Base-by-base conservation (phyloP, 2,797 vertebrate genomes). In the Crenuchus spilurus region DNA sequence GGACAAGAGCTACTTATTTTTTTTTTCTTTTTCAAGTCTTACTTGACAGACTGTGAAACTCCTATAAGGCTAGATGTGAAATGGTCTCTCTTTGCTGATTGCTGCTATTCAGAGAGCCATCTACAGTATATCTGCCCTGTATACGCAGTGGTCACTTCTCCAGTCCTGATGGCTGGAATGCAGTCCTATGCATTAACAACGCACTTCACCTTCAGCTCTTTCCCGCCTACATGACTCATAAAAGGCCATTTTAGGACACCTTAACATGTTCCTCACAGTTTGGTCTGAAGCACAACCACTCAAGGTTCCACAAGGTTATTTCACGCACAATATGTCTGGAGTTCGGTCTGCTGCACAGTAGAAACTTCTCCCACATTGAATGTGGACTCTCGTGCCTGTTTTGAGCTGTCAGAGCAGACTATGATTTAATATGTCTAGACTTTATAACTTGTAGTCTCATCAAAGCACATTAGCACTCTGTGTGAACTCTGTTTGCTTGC, bases 71-170 rank as follows among this genome's bases (percentile, higher is more conserved):
- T n/a, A n/a, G n/a, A n/a, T n/a, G n/a, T n/a, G 39, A 41, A 44
- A n/a, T 26, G 37, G 2, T 26, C 20, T 9, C 55, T 71, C 31
- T 26, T 26, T 31, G 7, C 48, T 63, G 70, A 63, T 72, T 72
- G 58, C 70, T 22, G 33, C 70, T 54, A 63, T 61, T 72, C 46
- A 72, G 7, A 30, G 33, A 39, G 31, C 48, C 48, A 33, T 63
- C 26, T 63, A 30, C 51, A 4, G 33, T 35, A 24, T 51, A 22
- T 49, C 46, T 62, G 46, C 39, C 33, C 33, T 13, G 58, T 20
- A 52, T 72, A 72, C n/a, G 14, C 42, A 14, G 33, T 72, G 41
- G 24, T 63, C 39, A 62, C 35, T 54, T 16, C 24, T 28, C 13
- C 28, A n/a, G 16, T 31, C 52, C 11, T 55, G 26, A 30, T 55